Percentiles rank a stretch among this genome's conserved stretches.
Conservation (phyloP, 2,113 vertebrate species). For the Pseudorasbora parva region DNA sequence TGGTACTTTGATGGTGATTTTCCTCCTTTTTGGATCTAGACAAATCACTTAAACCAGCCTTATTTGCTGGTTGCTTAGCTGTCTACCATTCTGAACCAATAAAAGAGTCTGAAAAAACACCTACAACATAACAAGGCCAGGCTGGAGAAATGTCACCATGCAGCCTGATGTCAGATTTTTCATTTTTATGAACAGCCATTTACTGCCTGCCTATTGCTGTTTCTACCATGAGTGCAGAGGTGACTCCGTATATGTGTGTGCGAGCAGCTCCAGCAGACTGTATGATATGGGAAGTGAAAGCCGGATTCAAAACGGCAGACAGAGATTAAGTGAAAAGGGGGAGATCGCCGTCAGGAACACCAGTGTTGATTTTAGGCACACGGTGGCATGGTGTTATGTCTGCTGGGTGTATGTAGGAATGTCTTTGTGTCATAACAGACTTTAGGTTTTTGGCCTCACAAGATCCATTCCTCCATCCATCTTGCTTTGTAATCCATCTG, state of each 20-base stretch:
- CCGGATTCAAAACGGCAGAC: constrained; percentile 23
- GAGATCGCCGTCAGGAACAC: constrained; percentile 24
- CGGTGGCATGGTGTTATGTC: constrained; percentile 20
- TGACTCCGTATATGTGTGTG: constrained; percentile 2
- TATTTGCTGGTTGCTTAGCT: not conserved
- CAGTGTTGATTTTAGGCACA: constrained; percentile 23
- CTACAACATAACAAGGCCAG: not conserved
- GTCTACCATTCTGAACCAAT: not conserved
- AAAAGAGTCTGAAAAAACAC: not conserved
- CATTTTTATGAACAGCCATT: not conserved
- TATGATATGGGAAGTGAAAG: constrained; percentile 39
- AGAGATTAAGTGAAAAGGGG: constrained; percentile 31
- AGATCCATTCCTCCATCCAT: not conserved
- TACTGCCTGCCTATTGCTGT: not conserved
- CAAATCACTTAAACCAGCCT: not conserved
- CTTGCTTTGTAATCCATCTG: no score
- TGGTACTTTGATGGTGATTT: not conserved
- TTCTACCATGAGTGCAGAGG: not conserved
- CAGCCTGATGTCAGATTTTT: not conserved
- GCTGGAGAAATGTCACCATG: not conserved
- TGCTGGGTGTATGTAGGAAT: constrained; percentile 38
- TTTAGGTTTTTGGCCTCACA: constrained; percentile 5
- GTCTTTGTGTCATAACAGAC: constrained; percentile 42
- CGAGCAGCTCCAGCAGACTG: constrained; percentile 39
- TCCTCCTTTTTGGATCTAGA: not conserved